Base-by-base conservation (phyloP, 1,140 invertebrate genomes). In the Ylistrum balloti region DNA sequence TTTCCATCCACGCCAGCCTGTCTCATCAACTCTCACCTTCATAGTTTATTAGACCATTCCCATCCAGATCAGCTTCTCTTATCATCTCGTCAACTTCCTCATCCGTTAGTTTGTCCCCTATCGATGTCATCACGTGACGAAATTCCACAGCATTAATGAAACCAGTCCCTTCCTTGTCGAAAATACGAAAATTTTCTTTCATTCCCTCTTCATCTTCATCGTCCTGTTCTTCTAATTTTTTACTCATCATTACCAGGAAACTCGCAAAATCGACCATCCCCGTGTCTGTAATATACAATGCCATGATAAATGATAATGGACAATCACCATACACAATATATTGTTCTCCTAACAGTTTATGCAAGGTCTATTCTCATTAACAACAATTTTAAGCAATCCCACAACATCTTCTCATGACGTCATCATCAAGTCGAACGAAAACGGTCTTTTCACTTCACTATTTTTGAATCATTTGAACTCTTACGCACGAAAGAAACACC, bases 91-190 rank as follows among this genome's bases (percentile, higher is more conserved):
- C 56, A 2, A 74, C 56, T n/a, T 74, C 56, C 1, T 74, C 56
- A n/a, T 74, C 56, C 1, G 56, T 74, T 1, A 74, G 56, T 74
- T 74, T 74, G 56, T 74, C 56, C 22, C 56, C 56, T 28, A n/a
- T 74, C 1, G 22, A 28, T n/a, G 56, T 74, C 56, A 74, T 74
- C 22, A 74, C 11, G n/a, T 74, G 22, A 17, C 56, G 56, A 28
- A 74, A 74, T 7, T 74, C 56, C 28, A 28, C 56, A 74, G 56
- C 56, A 74, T 74, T 74, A n/a, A 74, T n/a, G n/a, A 74, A 74
- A 1, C 56, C 56, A 28, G 56, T 28, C 22, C 56, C 56, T n/a
- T 74, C 56, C n/a, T n/a, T 74, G n/a, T 74, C 56, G 17, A 74
- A 74, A 74, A 28, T 74, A 28, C 56, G 56, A 17, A 74, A 74